Conservation (phyloP, 2,888 invertebrate species). For the Nemapogon koenigi region DNA sequence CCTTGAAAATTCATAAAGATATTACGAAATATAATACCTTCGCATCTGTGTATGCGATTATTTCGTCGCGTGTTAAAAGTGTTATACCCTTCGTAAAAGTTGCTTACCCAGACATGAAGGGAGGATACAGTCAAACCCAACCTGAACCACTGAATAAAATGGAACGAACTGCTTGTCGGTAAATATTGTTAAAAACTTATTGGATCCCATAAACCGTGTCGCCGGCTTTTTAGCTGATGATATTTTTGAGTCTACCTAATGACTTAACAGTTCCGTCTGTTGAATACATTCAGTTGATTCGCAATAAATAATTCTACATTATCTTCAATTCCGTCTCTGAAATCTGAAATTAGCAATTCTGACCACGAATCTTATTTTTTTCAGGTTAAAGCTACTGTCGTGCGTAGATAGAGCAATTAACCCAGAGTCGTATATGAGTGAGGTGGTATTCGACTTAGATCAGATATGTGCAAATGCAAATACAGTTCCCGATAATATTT, state of each 20-base stretch:
- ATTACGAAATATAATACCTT: slow-evolving; percentile 41
- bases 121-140: slow-evolving; percentile 57
- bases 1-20: slow-evolving; percentile 53
- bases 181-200: slow-evolving; percentile 9
- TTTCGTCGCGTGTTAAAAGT: slow-evolving; percentile 65
- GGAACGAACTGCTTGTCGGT: slow-evolving; percentile 56
- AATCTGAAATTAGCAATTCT: neutral
- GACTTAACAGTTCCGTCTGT: too few species aligned
- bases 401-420: slow-evolving; percentile 73
- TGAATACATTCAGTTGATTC: too few species aligned
- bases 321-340: neutral
- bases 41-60: slow-evolving; percentile 51
- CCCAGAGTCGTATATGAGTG: slow-evolving; percentile 63
- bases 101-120: slow-evolving; percentile 76
- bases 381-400: slow-evolving; percentile 64
- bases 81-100: slow-evolving; percentile 76
- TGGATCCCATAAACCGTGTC: neutral
- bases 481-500: slow-evolving; percentile 22
- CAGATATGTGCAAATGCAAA: slow-evolving; percentile 24
- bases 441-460: slow-evolving; percentile 77
- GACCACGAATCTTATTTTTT: slow-evolving; percentile 19
- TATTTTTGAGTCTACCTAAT: too few species aligned
- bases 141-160: slow-evolving; percentile 68
- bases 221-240: neutral
- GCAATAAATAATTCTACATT: neutral